These are phyloP conservation scores for Sebastes itinus DNA, from an alignment of 2,797 vertebrate genomes.

Conservation along the genomic window DNA sequence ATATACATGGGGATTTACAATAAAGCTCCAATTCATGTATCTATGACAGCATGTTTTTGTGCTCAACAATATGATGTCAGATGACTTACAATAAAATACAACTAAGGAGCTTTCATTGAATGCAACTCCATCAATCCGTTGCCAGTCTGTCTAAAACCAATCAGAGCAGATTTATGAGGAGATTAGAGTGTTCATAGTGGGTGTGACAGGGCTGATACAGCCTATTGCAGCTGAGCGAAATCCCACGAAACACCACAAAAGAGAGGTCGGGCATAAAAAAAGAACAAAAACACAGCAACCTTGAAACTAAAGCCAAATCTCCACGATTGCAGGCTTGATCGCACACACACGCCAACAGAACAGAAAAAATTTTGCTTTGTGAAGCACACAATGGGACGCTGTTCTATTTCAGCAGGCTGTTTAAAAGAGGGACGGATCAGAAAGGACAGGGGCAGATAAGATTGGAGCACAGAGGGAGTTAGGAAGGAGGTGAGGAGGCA, in stretches of 20 bases:
- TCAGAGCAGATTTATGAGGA: conserved; percentile 49
- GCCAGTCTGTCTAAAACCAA: conserved; percentile 31
- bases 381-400: conserved; percentile 41
- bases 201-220: conserved; percentile 26
- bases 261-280: conserved; percentile 32
- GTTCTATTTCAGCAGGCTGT: conserved; percentile 32
- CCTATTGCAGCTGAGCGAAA: conserved; percentile 10
- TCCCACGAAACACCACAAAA: conserved; percentile 35
- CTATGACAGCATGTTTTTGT: not conserved
- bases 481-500: not conserved
- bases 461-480: conserved; percentile 3
- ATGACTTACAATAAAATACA: conserved; percentile 25
- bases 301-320: conserved; percentile 14
- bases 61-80: not conserved
- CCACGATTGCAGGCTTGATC: not conserved
- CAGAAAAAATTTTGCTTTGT: conserved; percentile 35
- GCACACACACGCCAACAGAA: not conserved
- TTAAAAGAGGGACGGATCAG: conserved; percentile 36
- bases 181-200: conserved; percentile 47
- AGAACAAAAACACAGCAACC: conserved; percentile 5
- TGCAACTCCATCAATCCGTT: conserved; percentile 25
- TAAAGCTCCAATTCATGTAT: not conserved
- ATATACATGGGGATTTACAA: conserved; percentile 8
- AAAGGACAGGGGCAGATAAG: conserved; percentile 57
- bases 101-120: conserved; percentile 17